phyloP scores from a whole-genome alignment of 2,888 invertebrate species.

The Amiota communis region DNA sequence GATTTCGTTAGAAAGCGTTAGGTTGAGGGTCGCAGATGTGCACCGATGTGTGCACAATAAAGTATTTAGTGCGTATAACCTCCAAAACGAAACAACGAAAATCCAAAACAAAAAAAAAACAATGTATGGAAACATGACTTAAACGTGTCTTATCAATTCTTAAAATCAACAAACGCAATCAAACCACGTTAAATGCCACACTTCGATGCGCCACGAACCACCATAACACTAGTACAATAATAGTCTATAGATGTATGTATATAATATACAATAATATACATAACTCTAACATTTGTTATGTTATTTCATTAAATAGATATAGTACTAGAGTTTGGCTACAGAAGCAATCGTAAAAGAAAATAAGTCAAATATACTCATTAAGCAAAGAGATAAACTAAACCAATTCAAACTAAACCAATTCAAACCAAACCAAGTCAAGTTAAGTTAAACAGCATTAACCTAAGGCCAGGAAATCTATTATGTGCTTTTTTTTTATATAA shows the following conservation, averaged over 20 bases:
- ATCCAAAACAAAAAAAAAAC: neutral
- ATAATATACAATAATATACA: too few relatives aligned
- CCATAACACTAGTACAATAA: neutral
- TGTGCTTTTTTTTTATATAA: too few relatives aligned
- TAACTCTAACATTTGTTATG: neutral
- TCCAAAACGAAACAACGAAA: constrained; percentile 13
- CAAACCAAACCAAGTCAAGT: too few relatives aligned
- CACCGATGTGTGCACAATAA: constrained; percentile 26
- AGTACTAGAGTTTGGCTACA: too few relatives aligned
- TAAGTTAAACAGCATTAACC: neutral
- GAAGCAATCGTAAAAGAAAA: neutral
- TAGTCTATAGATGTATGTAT: neutral
- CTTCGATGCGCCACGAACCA: neutral
- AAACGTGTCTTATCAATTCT: neutral
- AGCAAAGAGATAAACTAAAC: neutral
- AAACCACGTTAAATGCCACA: neutral
- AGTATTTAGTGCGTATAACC: constrained; percentile 28
- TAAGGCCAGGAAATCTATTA: neutral
- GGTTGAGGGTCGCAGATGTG: neutral
- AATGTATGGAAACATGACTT: neutral
- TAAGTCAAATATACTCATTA: neutral
- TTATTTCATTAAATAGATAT: neutral
- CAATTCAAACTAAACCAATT: neutral
- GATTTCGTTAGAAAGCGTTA: too few relatives aligned
- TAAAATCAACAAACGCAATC: neutral